Evolutionary conservation across 2,888 invertebrate species (phyloP).

Genomic region (Mycalesis mineus): DNA sequence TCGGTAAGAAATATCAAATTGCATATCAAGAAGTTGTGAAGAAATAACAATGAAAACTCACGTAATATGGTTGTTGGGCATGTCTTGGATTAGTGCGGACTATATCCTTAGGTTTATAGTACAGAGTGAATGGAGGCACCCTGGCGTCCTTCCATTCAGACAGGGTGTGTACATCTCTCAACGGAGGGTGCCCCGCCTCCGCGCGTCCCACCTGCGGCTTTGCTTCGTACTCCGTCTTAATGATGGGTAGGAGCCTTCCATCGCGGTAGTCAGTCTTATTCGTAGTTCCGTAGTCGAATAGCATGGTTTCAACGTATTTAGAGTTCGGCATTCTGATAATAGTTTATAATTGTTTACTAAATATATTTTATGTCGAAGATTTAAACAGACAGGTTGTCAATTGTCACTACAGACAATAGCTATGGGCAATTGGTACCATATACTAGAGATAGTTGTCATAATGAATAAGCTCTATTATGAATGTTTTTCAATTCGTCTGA

Average conservation of each 20-base stretch:
- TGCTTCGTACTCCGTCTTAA: slow-evolving; percentile 31
- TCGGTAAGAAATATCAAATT: too few relatives aligned
- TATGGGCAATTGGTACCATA: too few relatives aligned
- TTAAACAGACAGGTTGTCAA: too few relatives aligned
- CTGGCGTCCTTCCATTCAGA: slow-evolving; percentile 34
- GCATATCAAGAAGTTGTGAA: too few relatives aligned
- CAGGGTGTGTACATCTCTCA: slow-evolving; percentile 42
- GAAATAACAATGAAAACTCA: too few relatives aligned
- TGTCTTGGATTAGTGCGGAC: slow-evolving; percentile 35
- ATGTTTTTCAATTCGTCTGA: too few relatives aligned
- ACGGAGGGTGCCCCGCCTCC: slow-evolving; percentile 25
- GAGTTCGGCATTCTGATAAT: background rate
- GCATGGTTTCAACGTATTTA: slow-evolving; percentile 19
- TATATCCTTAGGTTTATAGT: slow-evolving; percentile 36
- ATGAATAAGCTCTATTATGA: too few relatives aligned
- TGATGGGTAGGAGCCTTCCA: slow-evolving; percentile 12
- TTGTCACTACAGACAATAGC: too few relatives aligned
- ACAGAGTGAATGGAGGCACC: slow-evolving; percentile 35
- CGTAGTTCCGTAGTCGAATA: slow-evolving; percentile 36
- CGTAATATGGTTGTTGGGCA: slow-evolving; percentile 36
- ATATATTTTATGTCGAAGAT: too few relatives aligned
- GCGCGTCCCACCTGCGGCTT: slow-evolving; percentile 27
- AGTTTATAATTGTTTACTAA: background rate
- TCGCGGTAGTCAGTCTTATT: slow-evolving; percentile 32
- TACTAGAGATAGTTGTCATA: too few relatives aligned